phyloP scores from a whole-genome alignment of 1,140 invertebrate species.

The Phthorimaea operculella region DNA sequence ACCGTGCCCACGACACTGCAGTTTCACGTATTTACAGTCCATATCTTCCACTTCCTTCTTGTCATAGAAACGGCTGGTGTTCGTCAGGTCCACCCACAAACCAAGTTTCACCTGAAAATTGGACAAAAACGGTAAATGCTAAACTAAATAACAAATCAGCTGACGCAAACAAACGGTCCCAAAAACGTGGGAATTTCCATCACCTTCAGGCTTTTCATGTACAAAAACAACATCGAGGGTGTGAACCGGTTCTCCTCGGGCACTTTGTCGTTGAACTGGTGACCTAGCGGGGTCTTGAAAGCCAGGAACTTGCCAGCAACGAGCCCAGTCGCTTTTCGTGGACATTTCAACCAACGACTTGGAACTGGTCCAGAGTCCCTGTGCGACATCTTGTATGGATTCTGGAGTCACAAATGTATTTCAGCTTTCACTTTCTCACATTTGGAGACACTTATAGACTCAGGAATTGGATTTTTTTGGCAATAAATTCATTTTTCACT shows the following conservation, averaged over 20 bases:
- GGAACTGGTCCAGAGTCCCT: constrained; percentile 77
- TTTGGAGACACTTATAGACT: too few species aligned
- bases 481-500: too few species aligned
- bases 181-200: constrained; percentile 7
- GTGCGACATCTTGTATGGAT: constrained; percentile 25
- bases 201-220: constrained; percentile 79
- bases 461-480: too few species aligned
- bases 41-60: constrained; percentile 78
- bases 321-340: constrained; percentile 80
- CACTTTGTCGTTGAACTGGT: constrained; percentile 82
- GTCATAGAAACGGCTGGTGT: constrained; percentile 94
- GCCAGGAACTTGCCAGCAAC: constrained; percentile 87
- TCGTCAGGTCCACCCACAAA: constrained; percentile 96
- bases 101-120: constrained; percentile 83
- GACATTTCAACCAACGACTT: constrained; percentile 92
- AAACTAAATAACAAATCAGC: constrained; percentile 13
- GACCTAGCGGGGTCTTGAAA: constrained; percentile 91
- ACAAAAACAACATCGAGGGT: constrained; percentile 85
- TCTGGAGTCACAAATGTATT: too few species aligned
- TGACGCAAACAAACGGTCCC: constrained; percentile 4
- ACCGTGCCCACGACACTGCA: constrained; percentile 88
- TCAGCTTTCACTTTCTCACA: too few species aligned
- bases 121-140: constrained; percentile 6
- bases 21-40: constrained; percentile 85
- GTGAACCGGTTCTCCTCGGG: constrained; percentile 83